These are phyloP conservation scores for Leptinotarsa haldemani DNA, from an alignment of 2,888 invertebrate genomes.

Conservation along the genomic window DNA sequence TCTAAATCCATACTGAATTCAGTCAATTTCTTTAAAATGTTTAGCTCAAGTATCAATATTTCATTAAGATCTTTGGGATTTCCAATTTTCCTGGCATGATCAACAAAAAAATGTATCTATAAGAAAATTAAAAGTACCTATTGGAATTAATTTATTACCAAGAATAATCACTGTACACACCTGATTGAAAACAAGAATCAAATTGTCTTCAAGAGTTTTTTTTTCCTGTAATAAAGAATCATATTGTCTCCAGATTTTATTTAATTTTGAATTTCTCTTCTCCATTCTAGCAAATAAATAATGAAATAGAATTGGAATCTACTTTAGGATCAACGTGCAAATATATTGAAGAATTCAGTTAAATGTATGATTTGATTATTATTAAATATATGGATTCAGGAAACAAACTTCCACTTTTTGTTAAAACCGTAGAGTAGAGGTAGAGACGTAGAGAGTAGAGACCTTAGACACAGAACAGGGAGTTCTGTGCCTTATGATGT, in stretches of 20 bases:
- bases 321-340: no score
- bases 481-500: no score
- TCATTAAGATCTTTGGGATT: conserved; percentile 30
- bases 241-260: conserved; percentile 29
- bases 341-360: no score
- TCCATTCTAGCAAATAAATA: conserved; percentile 28
- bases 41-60: conserved; percentile 31
- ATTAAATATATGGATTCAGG: no score
- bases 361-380: no score
- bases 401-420: no score
- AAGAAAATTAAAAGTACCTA: not conserved
- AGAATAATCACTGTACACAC: not conserved
- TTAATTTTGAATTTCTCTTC: conserved; percentile 30
- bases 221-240: conserved; percentile 36
- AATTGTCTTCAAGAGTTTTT: conserved; percentile 25
- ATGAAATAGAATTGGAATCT: no score
- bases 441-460: no score
- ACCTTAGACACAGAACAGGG: no score
- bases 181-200: conserved; percentile 31
- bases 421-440: no score
- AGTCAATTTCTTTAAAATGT: conserved; percentile 39
- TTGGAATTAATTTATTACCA: not conserved
- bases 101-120: conserved; percentile 23
- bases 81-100: conserved; percentile 23
- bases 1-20: conserved; percentile 41